Base-by-base conservation (phyloP, 2,113 vertebrate species). In the Sardina pilchardus region DNA sequence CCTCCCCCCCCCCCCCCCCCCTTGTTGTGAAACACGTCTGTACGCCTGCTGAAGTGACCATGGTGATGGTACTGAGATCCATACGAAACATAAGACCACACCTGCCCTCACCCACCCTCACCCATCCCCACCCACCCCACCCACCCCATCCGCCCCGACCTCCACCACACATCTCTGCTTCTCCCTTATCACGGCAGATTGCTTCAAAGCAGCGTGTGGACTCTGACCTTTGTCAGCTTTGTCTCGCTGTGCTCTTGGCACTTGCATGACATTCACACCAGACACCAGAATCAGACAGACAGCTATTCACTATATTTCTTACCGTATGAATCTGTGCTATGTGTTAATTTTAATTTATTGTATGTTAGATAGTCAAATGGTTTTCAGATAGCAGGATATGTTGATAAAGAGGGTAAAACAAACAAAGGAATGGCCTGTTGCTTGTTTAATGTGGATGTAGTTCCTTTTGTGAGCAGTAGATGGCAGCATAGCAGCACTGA, bases 381-480 rank as follows among this genome's bases (percentile, higher is more conserved):
- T 6, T 4, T 63, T n/a, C 24, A 63, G 4, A 24, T 63, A 63
- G 50, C 59, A 8, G 24, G 21, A n/a, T n/a, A n/a, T 63, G n/a
- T n/a, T 63, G 24, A 63, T 26, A 26, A 63, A n/a, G 59, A 4
- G n/a, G 24, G 24, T 1, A 63, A 42, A 42, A 42, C 39, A 42
- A 63, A 63, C 56, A n/a, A 26, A 26, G 24, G 21, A 63, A 6
- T n/a, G 6, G 7, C n/a, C 24, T 26, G 1, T 78, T 39, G 5
- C 71, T 36, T 6, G 17, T 30, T 48, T 42, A 0, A 26, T 80
- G 63, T 59, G 36, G 48, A 39, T 56, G 82, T 56, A 56, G 43
- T 88, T 86, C 59, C 26, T 59, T 5, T 14, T 45, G 16, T 45
- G 43, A 21, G 36, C 89, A 86, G 43, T 19, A 90, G 89, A 89